phyloP scores from a whole-genome alignment of 2,888 invertebrate species.

The Emmelina monodactyla region DNA sequence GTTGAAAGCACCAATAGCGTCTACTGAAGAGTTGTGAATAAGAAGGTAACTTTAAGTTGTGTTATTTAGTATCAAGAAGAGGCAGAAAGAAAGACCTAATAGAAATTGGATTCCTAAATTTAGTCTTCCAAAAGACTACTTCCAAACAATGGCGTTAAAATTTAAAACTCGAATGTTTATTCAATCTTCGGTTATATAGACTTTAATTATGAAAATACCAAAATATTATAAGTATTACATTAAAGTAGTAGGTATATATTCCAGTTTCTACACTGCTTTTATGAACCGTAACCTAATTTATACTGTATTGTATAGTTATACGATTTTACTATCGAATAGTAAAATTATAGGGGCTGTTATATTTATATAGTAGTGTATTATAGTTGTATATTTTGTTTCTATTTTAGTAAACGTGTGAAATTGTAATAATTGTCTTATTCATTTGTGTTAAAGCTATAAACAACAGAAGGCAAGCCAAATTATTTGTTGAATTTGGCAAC shows the following conservation, averaged over 20 bases:
- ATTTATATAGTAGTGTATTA: constrained; percentile 45
- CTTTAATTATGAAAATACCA: constrained; percentile 18
- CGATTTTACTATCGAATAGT: constrained; percentile 60
- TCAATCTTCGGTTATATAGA: constrained; percentile 5
- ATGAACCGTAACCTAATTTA: constrained; percentile 40
- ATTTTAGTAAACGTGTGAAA: constrained; percentile 24
- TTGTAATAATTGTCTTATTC: constrained; percentile 21
- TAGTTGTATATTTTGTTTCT: constrained; percentile 58
- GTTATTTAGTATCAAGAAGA: background rate
- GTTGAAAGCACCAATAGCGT: constrained; percentile 58
- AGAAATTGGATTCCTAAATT: background rate
- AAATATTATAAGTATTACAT: constrained; percentile 18
- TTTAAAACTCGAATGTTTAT: constrained; percentile 32
- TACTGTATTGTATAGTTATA: constrained; percentile 38
- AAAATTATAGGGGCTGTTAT: constrained; percentile 59
- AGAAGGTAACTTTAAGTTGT: too few species aligned
- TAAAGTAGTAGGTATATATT: background rate
- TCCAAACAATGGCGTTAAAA: constrained; percentile 16
- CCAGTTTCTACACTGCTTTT: constrained; percentile 50
- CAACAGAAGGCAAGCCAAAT: too few species aligned
- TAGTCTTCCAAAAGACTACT: constrained; percentile 21
- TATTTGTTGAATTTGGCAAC: constrained; percentile 14
- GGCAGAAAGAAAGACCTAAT: background rate
- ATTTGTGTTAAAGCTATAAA: too few species aligned
- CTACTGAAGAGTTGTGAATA: constrained; percentile 62